Base-by-base conservation (phyloP, 2,888 invertebrate species). In the Pandemis cinnamomeana region DNA sequence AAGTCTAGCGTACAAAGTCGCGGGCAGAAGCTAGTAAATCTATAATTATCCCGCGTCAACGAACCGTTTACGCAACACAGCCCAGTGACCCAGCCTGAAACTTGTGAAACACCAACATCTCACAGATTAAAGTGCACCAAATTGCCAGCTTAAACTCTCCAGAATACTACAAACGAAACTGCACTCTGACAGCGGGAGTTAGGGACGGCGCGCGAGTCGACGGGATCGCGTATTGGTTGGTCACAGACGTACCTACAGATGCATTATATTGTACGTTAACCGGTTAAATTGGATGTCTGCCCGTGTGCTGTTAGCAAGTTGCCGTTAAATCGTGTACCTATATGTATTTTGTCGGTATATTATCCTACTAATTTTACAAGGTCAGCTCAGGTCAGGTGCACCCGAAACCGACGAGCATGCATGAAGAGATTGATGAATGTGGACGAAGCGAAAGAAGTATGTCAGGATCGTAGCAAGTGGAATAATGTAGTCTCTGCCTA, bases 1-100 rank as follows among this genome's bases (percentile, higher is more conserved):
- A 36, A 36, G 27, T 36, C 27, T 4, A 36, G 46, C 46, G 11
- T 8, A 10, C 44, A 44, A 44, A 44, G 7, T 44, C 7, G 44
- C 44, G 44, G 10, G 44, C 44, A 7, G 2, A 7, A 44, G 44
- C 44, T 44, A 46, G 5, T 27, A 27, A 58, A 58, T 58, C 58
- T 58, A 58, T 58, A 58, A 3, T 11, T 58, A 58, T 58, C 58
- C 58, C 58, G 58, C 27, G 58, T 73, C 64, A 74, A 70, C 73
- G 70, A 67, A 70, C 67, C 71, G 67, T 67, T 74, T 74, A 71
- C 74, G 71, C 74, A 74, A 74, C 74, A 6, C 70, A 74, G 67
- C 74, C 74, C 46, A 74, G 60, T 74, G 74, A 71, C 74, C 74
- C 66, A 48, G 13, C 48, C 71, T 74, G 73, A 74, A 70, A 74